Evolutionary conservation across 2,113 vertebrate species (phyloP).

Genomic region (Eublepharis macularius): DNA sequence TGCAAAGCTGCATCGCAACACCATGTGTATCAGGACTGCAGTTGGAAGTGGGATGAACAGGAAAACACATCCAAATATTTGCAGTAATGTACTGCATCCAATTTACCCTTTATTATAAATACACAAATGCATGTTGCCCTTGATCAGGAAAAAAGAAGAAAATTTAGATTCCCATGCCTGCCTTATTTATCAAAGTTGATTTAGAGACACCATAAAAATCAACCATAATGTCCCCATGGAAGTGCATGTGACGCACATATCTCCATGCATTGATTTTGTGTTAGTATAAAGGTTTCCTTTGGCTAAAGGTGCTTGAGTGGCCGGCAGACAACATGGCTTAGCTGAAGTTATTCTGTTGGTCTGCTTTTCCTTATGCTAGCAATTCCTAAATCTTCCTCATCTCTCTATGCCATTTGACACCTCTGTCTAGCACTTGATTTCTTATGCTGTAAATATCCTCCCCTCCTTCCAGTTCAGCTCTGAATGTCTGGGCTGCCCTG

Average conservation of each 20-base stretch:
- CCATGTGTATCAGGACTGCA: not conserved
- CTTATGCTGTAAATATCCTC: not conserved
- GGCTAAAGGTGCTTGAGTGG: not conserved
- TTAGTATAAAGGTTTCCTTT: not conserved
- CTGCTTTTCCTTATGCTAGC: not conserved
- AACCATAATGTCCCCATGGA: too few species aligned
- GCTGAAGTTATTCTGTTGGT: not conserved
- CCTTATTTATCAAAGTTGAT: not conserved
- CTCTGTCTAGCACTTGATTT: not conserved
- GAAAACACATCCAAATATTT: not conserved
- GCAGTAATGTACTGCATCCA: not conserved
- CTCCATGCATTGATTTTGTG: too few species aligned
- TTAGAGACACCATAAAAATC: not conserved
- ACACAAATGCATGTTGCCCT: not conserved
- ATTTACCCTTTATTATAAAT: not conserved
- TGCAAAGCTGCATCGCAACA: not conserved
- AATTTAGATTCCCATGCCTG: not conserved
- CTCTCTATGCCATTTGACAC: too few species aligned
- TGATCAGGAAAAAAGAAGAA: not conserved
- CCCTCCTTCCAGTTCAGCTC: not conserved
- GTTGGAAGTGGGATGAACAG: not conserved
- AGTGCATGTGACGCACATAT: too few species aligned
- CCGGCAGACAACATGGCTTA: not conserved
- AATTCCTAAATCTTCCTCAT: not conserved
- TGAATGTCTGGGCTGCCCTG: not conserved